phyloP scores from a whole-genome alignment of 2,888 invertebrate species.

The Catonia carolina region DNA sequence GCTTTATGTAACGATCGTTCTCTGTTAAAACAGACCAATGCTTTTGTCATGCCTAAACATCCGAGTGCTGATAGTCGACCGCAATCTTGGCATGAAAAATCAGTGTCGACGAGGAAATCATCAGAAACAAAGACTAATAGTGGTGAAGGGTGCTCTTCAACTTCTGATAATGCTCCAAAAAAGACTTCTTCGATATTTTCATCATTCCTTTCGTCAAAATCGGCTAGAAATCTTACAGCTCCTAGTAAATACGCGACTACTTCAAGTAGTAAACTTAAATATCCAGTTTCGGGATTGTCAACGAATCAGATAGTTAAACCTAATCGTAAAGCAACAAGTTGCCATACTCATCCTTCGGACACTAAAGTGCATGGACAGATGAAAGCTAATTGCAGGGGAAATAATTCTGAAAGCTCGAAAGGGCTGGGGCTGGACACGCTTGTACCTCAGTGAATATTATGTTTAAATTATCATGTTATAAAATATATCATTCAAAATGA shows the following conservation, averaged over 20 bases:
- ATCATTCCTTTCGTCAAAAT: constrained; percentile 30
- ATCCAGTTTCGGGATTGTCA: constrained; percentile 59
- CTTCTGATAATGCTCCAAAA: constrained; percentile 20
- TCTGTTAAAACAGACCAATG: constrained; percentile 80
- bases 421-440: too few relatives aligned
- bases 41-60: constrained; percentile 58
- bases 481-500: too few relatives aligned
- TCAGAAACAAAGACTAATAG: constrained; percentile 23
- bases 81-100: constrained; percentile 35
- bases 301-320: constrained; percentile 53
- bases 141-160: constrained; percentile 28
- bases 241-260: constrained; percentile 44
- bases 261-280: constrained; percentile 52
- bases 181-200: constrained; percentile 31
- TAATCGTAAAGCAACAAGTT: constrained; percentile 45
- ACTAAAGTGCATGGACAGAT: constrained; percentile 16
- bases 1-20: constrained; percentile 90
- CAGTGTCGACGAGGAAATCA: constrained; percentile 23
- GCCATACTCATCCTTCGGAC: constrained; percentile 30
- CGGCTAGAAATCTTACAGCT: constrained; percentile 42
- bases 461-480: too few relatives aligned
- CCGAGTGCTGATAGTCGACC: constrained; percentile 30
- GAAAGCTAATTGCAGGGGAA: background rate
- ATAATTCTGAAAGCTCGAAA: too few relatives aligned
- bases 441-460: too few relatives aligned